Evolutionary conservation across 2,888 invertebrate species (phyloP).

Genomic region (Pollenia labialis): DNA sequence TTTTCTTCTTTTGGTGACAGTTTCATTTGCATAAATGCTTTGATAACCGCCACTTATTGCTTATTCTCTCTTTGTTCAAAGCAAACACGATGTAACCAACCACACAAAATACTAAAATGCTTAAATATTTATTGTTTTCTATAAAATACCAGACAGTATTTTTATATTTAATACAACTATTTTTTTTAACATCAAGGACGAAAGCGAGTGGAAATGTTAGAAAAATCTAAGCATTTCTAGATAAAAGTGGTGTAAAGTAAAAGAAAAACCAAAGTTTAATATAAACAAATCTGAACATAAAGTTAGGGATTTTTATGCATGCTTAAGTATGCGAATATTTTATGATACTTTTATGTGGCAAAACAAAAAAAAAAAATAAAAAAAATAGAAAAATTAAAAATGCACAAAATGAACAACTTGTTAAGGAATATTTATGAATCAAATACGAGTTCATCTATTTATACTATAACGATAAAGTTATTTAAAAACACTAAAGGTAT

Average conservation of each 20-base stretch:
- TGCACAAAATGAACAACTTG: not conserved
- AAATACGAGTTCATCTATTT: not conserved
- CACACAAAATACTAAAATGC: not conserved
- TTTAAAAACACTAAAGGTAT: no score
- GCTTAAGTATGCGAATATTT: constrained; percentile 56
- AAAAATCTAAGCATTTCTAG: constrained; percentile 24
- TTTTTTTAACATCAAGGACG: constrained; percentile 25
- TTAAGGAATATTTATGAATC: constrained; percentile 31
- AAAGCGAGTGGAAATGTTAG: not conserved
- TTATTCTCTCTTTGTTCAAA: not conserved
- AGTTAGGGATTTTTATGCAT: constrained; percentile 59
- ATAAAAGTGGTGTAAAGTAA: constrained; percentile 15
- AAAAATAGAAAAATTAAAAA: not conserved
- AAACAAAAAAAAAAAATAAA: no score
- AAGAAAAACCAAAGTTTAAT: constrained; percentile 21
- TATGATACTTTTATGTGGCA: constrained; percentile 1
- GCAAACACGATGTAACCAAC: constrained; percentile 8
- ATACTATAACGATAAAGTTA: no score
- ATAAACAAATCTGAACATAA: constrained; percentile 64
- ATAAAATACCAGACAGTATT: constrained; percentile 50
- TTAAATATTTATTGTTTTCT: constrained; percentile 45
- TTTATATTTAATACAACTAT: constrained; percentile 17
- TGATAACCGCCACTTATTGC: constrained; percentile 41
- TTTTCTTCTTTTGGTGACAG: constrained; percentile 32
- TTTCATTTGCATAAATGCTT: constrained; percentile 71